Evolutionary conservation across 1,140 invertebrate species (phyloP), one percentile per base, ranked within the genome.

Genomic region (Heliothis virescens): DNA sequence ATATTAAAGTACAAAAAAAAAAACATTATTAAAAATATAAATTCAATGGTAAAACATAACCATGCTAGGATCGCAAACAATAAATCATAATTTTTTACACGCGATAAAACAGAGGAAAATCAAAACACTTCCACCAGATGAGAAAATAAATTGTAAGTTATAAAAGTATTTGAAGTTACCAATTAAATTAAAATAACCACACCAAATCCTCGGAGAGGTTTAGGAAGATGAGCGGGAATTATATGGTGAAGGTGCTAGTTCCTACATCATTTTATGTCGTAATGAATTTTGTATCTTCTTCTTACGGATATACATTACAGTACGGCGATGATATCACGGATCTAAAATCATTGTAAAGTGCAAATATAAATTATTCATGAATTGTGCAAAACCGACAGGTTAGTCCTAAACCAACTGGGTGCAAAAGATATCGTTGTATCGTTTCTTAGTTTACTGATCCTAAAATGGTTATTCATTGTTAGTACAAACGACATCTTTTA

Each of bases 91-190:
- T 83, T 69, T 62, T 69, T 88, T 89, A 89, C 88, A 90, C 87
- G 80, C 83, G 84, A 91, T 80, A 90, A 90, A 92, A 93, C 90
- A 90, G 83, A 94, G 93, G 93, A 94, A 94, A 94, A 94, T 94
- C 92, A 94, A 92, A 94, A 92, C 90, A 94, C 93, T 94, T 94
- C 90, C 93, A 94, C 91, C 93, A 94, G 92, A 94, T 94, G 89
- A 87, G 83, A 93, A 94, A 92, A 88, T 82, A 91, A 94, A 92
- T 86, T 77, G 79, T 87, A 92, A 94, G 83, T 86, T 85, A 80
- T 81, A 84, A 91, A 93, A 90, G 83, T 88, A 91, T 89, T 86
- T 65, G 62, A 65, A 65, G 76, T 82, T 79, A 84, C 78, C 81
- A 87, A 89, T 89, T 82, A 93, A 89, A 93, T 88, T 87, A 90